Conservation (phyloP, 2,888 invertebrate species). For the Macroteleia sp. region DNA sequence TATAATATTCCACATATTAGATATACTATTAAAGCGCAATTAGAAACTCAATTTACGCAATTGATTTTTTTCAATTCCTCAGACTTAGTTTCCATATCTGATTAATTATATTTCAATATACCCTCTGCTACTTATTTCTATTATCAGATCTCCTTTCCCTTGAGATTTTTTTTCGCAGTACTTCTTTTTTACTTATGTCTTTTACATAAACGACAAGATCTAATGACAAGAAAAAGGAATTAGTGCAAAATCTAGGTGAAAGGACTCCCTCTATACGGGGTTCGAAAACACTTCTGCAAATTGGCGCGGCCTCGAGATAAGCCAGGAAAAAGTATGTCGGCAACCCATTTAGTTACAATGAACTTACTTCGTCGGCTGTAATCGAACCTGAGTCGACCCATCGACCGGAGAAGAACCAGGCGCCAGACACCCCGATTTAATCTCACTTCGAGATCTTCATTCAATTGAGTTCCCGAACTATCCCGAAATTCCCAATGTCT, state of each 20-base stretch:
- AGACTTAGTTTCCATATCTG: no score
- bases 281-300: conserved; percentile 64
- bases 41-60: no score
- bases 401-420: conserved; percentile 40
- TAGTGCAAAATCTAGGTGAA: conserved; percentile 16
- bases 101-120: no score
- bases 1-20: no score
- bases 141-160: background rate
- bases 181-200: background rate
- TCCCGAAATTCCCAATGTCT: conserved; percentile 53
- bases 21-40: no score
- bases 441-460: conserved; percentile 64
- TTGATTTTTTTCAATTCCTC: no score
- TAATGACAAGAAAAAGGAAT: conserved; percentile 4
- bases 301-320: conserved; percentile 59
- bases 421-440: conserved; percentile 62
- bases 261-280: conserved; percentile 21
- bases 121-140: no score
- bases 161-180: background rate
- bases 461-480: conserved; percentile 53
- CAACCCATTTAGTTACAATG: conserved; percentile 67
- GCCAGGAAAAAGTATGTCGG: conserved; percentile 61
- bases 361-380: conserved; percentile 67
- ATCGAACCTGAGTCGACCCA: conserved; percentile 63
- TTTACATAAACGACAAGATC: background rate